Percentiles rank a stretch among this genome's conserved stretches.
These are phyloP conservation scores for Cryptotermes secundus DNA, from an alignment of 1,140 invertebrate genomes.

Conservation along the genomic window DNA sequence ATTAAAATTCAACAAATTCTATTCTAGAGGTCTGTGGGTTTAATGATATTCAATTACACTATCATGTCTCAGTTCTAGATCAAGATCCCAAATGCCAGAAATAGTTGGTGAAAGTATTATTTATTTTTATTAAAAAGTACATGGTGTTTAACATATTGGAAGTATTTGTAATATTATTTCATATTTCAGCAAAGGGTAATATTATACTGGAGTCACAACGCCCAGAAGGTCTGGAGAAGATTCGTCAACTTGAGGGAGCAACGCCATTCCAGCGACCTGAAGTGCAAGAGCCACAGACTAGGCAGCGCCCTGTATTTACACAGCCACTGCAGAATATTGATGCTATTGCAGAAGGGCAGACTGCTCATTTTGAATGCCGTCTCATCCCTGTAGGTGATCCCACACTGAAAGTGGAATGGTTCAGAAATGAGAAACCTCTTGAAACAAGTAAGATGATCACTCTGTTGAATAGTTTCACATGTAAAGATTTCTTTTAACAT, in stretches of 20 bases:
- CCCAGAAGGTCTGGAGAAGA: constrained; percentile 93
- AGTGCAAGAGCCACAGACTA: constrained; percentile 74
- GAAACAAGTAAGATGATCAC: constrained; percentile 69
- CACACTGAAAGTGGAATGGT: constrained; percentile 97
- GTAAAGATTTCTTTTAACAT: too few relatives aligned
- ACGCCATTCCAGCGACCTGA: constrained; percentile 78
- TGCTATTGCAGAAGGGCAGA: constrained; percentile 84
- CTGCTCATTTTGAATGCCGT: constrained; percentile 93
- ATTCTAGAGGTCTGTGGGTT: too few relatives aligned
- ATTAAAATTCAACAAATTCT: too few relatives aligned
- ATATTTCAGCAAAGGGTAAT: constrained; percentile 71
- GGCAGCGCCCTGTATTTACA: constrained; percentile 93
- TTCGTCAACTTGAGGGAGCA: constrained; percentile 84
- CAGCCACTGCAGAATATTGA: constrained; percentile 90
- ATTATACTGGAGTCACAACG: constrained; percentile 93
- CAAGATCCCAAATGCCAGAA: too few relatives aligned
- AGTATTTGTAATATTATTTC: not conserved
- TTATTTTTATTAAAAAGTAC: too few relatives aligned
- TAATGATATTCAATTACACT: too few relatives aligned
- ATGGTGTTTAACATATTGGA: not conserved
- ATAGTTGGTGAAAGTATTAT: too few relatives aligned
- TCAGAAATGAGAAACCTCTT: constrained; percentile 90
- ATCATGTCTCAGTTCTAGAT: too few relatives aligned
- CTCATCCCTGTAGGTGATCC: constrained; percentile 98
- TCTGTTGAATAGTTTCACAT: too few relatives aligned